Percentiles rank a stretch among this genome's conserved stretches.
phyloP scores from a whole-genome alignment of 2,888 invertebrate species.

The Drosophila paramelanica region DNA sequence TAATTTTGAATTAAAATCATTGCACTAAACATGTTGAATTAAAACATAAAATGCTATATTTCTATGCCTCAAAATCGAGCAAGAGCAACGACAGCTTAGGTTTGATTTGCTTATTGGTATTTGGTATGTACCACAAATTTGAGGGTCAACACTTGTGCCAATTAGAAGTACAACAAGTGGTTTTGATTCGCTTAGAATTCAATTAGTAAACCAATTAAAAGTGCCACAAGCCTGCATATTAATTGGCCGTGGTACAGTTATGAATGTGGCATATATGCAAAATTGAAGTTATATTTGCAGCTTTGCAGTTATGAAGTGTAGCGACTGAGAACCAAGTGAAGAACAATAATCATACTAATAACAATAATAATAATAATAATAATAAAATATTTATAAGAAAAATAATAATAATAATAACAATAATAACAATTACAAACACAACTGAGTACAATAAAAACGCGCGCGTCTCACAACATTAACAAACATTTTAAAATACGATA shows the following conservation, averaged over 20 bases:
- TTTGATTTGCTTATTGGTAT: constrained; percentile 1
- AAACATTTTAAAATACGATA: constrained; percentile 8
- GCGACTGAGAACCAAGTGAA: constrained; percentile 47
- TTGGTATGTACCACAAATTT: constrained; percentile 5
- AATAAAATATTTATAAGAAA: constrained; percentile 8
- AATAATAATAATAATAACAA: constrained; percentile 24
- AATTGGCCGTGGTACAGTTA: too few relatives aligned
- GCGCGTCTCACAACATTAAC: constrained; percentile 8
- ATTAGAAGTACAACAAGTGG: constrained; percentile 15
- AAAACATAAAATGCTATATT: too few relatives aligned
- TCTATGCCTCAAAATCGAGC: not conserved
- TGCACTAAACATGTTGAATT: too few relatives aligned
- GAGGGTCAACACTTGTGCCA: constrained; percentile 11
- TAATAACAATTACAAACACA: constrained; percentile 18
- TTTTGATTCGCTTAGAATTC: constrained; percentile 31
- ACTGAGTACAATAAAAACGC: constrained; percentile 28
- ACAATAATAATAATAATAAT: constrained; percentile 17
- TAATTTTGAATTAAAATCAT: too few relatives aligned
- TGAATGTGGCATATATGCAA: not conserved
- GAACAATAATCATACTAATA: constrained; percentile 29
- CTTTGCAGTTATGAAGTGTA: not conserved
- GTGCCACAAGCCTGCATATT: constrained; percentile 8
- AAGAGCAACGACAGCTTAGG: not conserved
- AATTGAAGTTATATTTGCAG: constrained; percentile 10
- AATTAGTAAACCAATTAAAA: constrained; percentile 57